Evolutionary conservation across 2,888 invertebrate species (phyloP).

Genomic region (Drosophila imparisetae): DNA sequence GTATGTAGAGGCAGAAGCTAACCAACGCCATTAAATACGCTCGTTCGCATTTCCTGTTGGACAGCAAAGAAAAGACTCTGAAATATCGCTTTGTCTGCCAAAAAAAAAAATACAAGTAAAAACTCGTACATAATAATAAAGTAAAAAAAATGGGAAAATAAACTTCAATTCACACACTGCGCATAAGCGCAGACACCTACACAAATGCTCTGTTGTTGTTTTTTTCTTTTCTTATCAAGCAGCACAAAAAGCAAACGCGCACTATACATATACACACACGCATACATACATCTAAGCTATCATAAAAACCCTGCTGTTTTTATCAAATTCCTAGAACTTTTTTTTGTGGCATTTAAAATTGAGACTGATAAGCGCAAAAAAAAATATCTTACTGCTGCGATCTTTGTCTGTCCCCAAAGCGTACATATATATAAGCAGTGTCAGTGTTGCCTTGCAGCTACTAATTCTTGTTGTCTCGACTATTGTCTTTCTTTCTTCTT

Average conservation of each 20-base stretch:
- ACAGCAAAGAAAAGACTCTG: constrained; percentile 53
- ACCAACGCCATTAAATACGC: constrained; percentile 70
- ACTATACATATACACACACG: constrained; percentile 8
- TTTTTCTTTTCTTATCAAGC: constrained; percentile 42
- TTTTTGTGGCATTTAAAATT: constrained; percentile 40
- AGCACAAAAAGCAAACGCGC: constrained; percentile 15
- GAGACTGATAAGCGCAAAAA: constrained; percentile 60
- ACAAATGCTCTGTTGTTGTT: constrained; percentile 20
- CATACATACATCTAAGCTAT: constrained; percentile 24
- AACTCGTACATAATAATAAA: constrained; percentile 62
- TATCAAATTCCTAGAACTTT: constrained; percentile 70
- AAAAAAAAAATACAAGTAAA: constrained; percentile 49
- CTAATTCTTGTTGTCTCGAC: constrained; percentile 26
- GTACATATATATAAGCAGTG: not conserved
- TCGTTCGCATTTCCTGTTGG: constrained; percentile 77
- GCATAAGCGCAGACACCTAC: constrained; percentile 42
- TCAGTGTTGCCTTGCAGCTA: constrained; percentile 42
- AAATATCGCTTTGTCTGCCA: constrained; percentile 71
- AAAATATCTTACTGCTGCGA: constrained; percentile 17
- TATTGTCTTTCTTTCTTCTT: constrained; percentile 54
- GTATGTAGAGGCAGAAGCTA: constrained; percentile 44
- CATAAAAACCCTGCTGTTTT: constrained; percentile 47
- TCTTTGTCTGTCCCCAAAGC: constrained; percentile 26
- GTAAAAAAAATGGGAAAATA: constrained; percentile 10
- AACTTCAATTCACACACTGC: constrained; percentile 63